These are phyloP conservation scores for Alaudala cheleensis DNA, from an alignment of 2,113 vertebrate species.

Conservation along the genomic window DNA sequence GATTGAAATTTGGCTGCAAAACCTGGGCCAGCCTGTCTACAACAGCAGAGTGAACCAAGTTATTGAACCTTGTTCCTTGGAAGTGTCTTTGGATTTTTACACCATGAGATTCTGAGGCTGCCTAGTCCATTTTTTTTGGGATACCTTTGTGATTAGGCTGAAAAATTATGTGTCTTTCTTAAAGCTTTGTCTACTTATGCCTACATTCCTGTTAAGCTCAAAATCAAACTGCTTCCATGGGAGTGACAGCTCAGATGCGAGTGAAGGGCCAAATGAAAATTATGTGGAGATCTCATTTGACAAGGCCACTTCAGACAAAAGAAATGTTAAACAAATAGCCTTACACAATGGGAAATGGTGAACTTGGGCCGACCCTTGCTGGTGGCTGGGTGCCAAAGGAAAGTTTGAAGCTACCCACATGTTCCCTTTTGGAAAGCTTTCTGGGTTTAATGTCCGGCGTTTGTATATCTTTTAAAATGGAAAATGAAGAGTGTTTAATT, in stretches of 20 bases:
- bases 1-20: background rate
- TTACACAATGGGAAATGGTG: constrained; percentile 64
- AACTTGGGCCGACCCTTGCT: constrained; percentile 60
- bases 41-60: background rate
- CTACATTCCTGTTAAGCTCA: background rate
- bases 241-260: constrained; percentile 32
- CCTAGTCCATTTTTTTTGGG: background rate
- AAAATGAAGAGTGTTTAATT: constrained; percentile 34
- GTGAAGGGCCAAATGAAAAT: constrained; percentile 58
- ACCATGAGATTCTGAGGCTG: background rate
- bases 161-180: background rate
- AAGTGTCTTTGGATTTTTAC: background rate
- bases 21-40: background rate
- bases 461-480: constrained; percentile 31
- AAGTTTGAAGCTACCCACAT: constrained; percentile 51
- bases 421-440: constrained; percentile 43
- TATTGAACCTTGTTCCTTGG: background rate
- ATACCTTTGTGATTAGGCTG: background rate
- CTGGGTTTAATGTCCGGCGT: background rate
- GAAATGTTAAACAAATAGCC: constrained; percentile 63
- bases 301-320: constrained; percentile 66
- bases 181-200: background rate
- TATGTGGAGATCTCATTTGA: constrained; percentile 25
- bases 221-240: background rate
- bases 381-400: constrained; percentile 55